Percentiles rank a stretch among this genome's conserved stretches.
Evolutionary conservation across 2,888 invertebrate genomes (phyloP).

Genomic region (Malthinus flaveolus): DNA sequence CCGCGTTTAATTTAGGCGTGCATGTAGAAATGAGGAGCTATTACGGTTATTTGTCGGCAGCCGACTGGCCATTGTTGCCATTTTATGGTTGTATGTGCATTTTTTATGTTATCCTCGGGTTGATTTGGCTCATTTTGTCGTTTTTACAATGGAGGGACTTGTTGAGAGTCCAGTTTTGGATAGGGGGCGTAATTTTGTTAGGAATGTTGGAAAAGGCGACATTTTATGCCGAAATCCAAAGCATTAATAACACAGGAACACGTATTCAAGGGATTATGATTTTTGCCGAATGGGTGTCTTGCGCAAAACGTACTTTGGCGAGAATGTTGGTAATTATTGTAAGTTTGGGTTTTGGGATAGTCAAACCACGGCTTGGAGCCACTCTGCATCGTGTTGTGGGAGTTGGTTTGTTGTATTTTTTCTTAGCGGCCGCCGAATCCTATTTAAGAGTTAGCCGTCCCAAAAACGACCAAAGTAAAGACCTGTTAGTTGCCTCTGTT

Average conservation of each 20-base stretch:
- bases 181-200: constrained; percentile 86
- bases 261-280: constrained; percentile 73
- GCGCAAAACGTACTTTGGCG: constrained; percentile 87
- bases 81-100: constrained; percentile 92
- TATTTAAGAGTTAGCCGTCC: constrained; percentile 74
- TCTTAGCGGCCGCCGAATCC: constrained; percentile 83
- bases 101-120: constrained; percentile 80
- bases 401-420: constrained; percentile 81
- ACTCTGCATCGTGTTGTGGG: constrained; percentile 87
- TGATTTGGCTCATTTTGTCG: constrained; percentile 81
- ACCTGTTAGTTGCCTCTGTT: constrained; percentile 76
- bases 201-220: constrained; percentile 88
- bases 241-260: constrained; percentile 69
- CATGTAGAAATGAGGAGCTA: constrained; percentile 74
- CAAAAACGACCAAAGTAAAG: constrained; percentile 64
- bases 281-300: constrained; percentile 89
- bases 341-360: constrained; percentile 93
- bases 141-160: constrained; percentile 89
- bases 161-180: constrained; percentile 93
- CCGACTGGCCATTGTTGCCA: constrained; percentile 85
- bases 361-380: constrained; percentile 88
- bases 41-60: constrained; percentile 84
- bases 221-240: constrained; percentile 87
- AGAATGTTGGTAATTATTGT: constrained; percentile 94
- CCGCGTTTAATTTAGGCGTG: constrained; percentile 61